phyloP scores from a whole-genome alignment of 2,888 invertebrate genomes.

The Deilephila elpenor region DNA sequence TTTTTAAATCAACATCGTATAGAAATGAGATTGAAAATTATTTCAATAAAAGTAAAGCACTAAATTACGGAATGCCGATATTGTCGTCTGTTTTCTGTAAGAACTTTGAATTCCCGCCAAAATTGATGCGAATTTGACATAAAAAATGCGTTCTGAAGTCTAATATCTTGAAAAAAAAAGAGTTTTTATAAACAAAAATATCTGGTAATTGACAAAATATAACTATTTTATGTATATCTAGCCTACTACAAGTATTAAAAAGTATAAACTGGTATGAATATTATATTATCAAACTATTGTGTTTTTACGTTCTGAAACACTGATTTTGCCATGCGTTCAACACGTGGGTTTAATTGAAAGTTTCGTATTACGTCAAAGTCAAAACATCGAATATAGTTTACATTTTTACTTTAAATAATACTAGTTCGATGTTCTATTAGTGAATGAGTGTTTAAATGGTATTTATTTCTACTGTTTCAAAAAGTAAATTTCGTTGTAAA shows the following conservation, averaged over 20 bases:
- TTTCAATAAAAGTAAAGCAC: no score
- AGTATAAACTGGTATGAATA: background rate
- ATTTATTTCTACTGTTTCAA: background rate
- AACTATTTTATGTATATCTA: background rate
- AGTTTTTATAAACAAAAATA: background rate
- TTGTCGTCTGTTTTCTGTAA: background rate
- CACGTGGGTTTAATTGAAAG: constrained; percentile 4
- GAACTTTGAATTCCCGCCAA: constrained; percentile 14
- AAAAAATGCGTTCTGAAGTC: background rate
- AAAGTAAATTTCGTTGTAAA: background rate
- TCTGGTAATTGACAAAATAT: background rate
- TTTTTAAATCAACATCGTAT: background rate
- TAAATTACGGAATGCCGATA: no score
- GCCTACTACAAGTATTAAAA: no score
- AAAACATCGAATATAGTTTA: background rate
- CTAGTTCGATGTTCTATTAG: background rate
- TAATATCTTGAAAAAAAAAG: no score
- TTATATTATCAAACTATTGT: background rate
- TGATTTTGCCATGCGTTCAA: background rate
- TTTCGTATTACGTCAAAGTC: background rate
- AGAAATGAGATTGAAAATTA: background rate
- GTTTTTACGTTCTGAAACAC: background rate
- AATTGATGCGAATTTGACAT: background rate
- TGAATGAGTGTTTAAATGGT: background rate
- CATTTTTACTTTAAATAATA: background rate